phyloP scores from a whole-genome alignment of 2,888 invertebrate genomes.

The Dicranocentrus wangi region DNA sequence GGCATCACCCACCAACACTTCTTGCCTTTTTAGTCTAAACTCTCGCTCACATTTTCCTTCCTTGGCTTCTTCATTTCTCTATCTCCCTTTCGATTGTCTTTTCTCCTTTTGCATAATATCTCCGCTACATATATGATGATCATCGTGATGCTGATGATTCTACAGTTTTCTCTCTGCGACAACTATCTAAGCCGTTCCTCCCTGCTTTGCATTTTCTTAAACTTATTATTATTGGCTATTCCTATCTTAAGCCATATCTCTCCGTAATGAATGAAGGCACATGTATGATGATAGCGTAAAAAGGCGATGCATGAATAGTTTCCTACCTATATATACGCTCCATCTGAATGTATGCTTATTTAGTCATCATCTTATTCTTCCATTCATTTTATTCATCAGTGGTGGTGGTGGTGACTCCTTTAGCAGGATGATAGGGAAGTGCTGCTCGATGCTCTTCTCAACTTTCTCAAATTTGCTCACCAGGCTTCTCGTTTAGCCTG shows the following conservation, averaged over 20 bases:
- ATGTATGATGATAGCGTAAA: neutral
- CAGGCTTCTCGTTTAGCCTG: neutral
- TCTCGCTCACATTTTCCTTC: constrained; percentile 13
- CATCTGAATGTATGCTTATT: constrained; percentile 2
- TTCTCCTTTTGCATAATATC: constrained; percentile 39
- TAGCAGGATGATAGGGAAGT: no score
- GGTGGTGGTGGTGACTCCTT: constrained; percentile 6
- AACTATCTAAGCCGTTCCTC: constrained; percentile 18
- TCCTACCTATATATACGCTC: neutral
- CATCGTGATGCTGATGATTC: constrained; percentile 29
- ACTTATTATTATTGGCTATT: constrained; percentile 44
- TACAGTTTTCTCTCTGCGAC: constrained; percentile 21
- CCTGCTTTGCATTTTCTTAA: constrained; percentile 28
- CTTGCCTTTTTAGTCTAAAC: constrained; percentile 34
- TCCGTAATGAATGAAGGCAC: constrained; percentile 16
- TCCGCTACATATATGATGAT: constrained; percentile 30
- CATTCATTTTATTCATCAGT: neutral
- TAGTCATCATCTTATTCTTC: constrained; percentile 16
- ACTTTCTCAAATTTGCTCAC: no score
- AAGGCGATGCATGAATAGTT: neutral
- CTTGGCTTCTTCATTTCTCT: constrained; percentile 40
- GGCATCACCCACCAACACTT: constrained; percentile 44
- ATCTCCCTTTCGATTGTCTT: constrained; percentile 40
- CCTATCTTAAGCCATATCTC: neutral
- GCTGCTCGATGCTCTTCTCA: neutral